A percentile compares a stretch with the other conserved stretches of the same genome.
Evolutionary conservation across 1,140 invertebrate species (phyloP).

Genomic region (Aphaenogaster ashmeadi): DNA sequence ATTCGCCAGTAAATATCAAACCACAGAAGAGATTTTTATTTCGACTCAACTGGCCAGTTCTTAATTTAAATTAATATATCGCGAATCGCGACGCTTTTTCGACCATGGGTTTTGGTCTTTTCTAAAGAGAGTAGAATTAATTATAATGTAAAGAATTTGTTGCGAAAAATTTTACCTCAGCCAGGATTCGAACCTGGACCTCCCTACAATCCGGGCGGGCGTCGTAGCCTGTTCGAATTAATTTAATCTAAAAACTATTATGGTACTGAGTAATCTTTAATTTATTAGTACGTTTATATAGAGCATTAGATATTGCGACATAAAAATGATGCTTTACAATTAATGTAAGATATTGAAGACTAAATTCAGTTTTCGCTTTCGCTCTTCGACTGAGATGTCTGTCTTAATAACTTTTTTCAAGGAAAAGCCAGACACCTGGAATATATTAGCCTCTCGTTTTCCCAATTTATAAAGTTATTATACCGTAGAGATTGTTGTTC

Average conservation of each 20-base stretch:
- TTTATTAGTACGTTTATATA: not conserved
- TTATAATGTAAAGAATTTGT: too few species aligned
- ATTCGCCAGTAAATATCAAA: too few species aligned
- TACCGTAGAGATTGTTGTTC: not conserved
- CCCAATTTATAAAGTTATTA: conserved; percentile 8
- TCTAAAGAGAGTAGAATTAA: too few species aligned
- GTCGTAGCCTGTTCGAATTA: too few species aligned
- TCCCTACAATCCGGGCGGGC: too few species aligned
- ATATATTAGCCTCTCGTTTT: not conserved
- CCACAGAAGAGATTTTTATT: too few species aligned
- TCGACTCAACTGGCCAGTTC: too few species aligned
- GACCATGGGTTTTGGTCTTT: too few species aligned
- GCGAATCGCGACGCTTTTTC: too few species aligned
- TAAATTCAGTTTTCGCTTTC: not conserved
- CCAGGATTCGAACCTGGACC: too few species aligned
- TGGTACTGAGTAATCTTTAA: not conserved
- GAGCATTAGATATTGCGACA: not conserved
- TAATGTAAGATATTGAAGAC: not conserved
- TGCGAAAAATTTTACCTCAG: too few species aligned
- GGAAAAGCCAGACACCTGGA: not conserved
- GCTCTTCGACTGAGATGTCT: not conserved
- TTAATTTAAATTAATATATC: too few species aligned
- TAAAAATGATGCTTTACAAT: not conserved
- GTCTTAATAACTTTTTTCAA: not conserved
- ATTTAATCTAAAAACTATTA: not conserved